Evolutionary conservation across 2,888 invertebrate genomes (phyloP).

Genomic region (Parthenolecanium corni): DNA sequence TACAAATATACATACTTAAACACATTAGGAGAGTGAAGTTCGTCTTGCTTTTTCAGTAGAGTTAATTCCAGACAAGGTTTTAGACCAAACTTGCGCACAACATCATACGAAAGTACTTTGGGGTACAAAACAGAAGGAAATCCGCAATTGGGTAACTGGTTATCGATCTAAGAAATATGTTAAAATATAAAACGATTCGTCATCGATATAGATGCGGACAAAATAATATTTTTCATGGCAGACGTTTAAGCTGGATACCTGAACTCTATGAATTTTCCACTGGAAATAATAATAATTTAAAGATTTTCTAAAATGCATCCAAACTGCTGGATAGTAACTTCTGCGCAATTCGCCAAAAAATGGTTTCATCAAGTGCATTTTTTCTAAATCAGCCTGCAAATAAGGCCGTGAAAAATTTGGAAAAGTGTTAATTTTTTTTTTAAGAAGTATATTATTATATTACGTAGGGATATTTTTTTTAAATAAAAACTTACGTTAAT

Average conservation of each 20-base stretch:
- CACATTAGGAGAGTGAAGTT: conserved; percentile 38
- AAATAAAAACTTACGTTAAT: conserved; percentile 43
- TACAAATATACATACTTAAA: no score
- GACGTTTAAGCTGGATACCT: conserved; percentile 43
- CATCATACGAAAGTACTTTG: conserved; percentile 40
- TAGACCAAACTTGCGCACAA: conserved; percentile 42
- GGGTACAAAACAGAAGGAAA: conserved; percentile 57
- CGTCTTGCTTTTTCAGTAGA: conserved; percentile 43
- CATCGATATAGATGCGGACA: no score
- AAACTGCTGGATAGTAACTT: conserved; percentile 60
- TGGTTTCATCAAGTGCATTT: conserved; percentile 78
- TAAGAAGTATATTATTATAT: conserved; percentile 24
- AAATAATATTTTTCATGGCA: no score
- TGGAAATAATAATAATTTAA: conserved; percentile 54
- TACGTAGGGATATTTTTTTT: no score
- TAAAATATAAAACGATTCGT: conserved; percentile 32
- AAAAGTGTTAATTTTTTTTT: background rate
- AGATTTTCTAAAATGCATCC: conserved; percentile 60
- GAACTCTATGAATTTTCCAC: conserved; percentile 52
- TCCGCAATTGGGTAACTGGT: conserved; percentile 57
- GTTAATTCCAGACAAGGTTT: conserved; percentile 52
- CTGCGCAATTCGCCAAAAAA: conserved; percentile 67
- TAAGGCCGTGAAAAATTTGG: background rate
- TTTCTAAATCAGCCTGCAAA: conserved; percentile 59
- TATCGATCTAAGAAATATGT: conserved; percentile 69